Conservation (phyloP, 1,140 invertebrate species). For the Drosophila pseudoobscura region DNA sequence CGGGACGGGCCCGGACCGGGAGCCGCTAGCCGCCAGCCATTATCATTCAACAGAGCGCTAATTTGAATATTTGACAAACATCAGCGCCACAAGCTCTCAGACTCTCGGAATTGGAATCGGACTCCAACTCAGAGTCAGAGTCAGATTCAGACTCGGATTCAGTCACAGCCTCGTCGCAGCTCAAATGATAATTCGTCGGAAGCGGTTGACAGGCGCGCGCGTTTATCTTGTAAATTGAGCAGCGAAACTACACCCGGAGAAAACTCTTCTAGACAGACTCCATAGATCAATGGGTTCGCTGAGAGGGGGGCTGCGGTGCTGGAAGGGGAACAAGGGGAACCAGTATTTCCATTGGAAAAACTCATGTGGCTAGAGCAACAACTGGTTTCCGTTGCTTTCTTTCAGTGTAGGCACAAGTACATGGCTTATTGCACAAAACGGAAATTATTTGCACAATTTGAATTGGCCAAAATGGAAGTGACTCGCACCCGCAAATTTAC, state of each 20-base stretch:
- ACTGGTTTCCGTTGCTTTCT: neutral
- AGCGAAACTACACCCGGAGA: constrained; percentile 45
- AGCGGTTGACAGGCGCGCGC: constrained; percentile 71
- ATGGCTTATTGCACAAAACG: constrained; percentile 56
- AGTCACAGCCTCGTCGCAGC: constrained; percentile 29
- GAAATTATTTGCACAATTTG: constrained; percentile 78
- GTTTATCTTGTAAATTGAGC: constrained; percentile 77
- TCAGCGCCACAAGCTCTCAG: constrained; percentile 33
- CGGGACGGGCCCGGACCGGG: constrained; percentile 24
- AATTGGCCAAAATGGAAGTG: constrained; percentile 60
- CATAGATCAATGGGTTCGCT: neutral
- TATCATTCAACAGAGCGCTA: constrained; percentile 62
- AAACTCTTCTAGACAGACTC: constrained; percentile 2
- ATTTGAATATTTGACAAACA: constrained; percentile 74
- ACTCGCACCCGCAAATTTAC: constrained; percentile 19
- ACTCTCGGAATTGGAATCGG: too few species aligned
- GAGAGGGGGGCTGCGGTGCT: constrained; percentile 5
- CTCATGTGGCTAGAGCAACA: too few species aligned
- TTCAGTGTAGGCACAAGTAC: constrained; percentile 30
- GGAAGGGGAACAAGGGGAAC: neutral
- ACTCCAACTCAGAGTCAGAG: constrained; percentile 6
- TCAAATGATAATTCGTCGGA: constrained; percentile 75
- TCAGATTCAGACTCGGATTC: neutral
- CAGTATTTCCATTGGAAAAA: constrained; percentile 7
- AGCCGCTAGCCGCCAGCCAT: constrained; percentile 41